Evolutionary conservation across 2,888 invertebrate genomes (phyloP), one percentile per base, ranked within the genome.

Genomic region (Eilema caniola): DNA sequence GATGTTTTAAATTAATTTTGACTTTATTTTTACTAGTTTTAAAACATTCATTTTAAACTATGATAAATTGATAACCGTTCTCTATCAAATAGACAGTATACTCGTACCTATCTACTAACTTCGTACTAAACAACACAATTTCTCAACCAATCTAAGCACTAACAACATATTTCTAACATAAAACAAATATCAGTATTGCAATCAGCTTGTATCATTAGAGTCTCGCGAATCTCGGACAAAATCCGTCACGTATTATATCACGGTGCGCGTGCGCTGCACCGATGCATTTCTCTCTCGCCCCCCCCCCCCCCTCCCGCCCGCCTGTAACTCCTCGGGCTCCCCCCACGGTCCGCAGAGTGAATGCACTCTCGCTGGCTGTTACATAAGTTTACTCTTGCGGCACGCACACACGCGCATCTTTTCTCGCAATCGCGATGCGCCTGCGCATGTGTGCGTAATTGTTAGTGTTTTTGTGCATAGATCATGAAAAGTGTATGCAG

Each of bases 281-380:
- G 90, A 83, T 92, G 92, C 93, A 90, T 88, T 88, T 84, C 88
- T 85, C 88, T 85, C 88, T 82, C 78, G 73, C 72, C 74, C 80
- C 69, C 75, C 83, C 76, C 73, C 72, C 66, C 74, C 63, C 60
- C 63, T 59, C 68, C 12, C n/a, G n/a, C n/a, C n/a, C n/a, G n/a
- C 60, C 64, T 70, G 69, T 71, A 67, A 53, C 73, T 61, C 74
- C 71, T 61, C 47, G 73, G 64, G 70, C 75, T 66, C 74, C 70
- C 73, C 73, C 76, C 75, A 73, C 80, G 66, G 53, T 66, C 68
- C 67, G 70, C 79, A 79, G 89, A 93, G 94, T 94, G 92, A 94
- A 94, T 93, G 94, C 94, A 93, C 94, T 93, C 93, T 92, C 91
- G 91, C 89, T 86, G 80, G 77, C 75, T 85, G 89, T 94, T 94